Conservation (phyloP, 2,113 vertebrate species). For the Scortum barcoo region DNA sequence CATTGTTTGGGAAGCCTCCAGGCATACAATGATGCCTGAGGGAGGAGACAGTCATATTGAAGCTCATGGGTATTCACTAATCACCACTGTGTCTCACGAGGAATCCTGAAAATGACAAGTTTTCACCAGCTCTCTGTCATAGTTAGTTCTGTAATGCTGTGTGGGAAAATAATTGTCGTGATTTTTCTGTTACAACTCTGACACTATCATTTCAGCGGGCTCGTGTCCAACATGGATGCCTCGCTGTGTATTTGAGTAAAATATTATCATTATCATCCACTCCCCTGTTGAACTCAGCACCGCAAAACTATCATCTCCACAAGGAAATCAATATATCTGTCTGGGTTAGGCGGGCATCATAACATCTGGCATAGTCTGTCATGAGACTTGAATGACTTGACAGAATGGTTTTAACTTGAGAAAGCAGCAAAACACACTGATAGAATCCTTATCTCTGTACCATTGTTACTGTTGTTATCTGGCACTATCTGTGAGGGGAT, state of each 20-base stretch:
- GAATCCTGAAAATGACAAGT: slow-evolving; percentile 59
- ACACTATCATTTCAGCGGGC: slow-evolving; percentile 25
- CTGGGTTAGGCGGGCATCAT: slow-evolving; percentile 27
- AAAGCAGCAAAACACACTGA: slow-evolving; percentile 29
- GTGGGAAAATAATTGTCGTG: slow-evolving; percentile 59
- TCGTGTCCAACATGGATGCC: slow-evolving; percentile 39
- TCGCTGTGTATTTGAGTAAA: slow-evolving; percentile 29
- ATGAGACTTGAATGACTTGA: slow-evolving; percentile 19
- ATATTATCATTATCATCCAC: slow-evolving; percentile 36
- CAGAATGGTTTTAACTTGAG: slow-evolving; percentile 26
- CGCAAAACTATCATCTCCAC: slow-evolving; percentile 7
- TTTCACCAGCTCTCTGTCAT: slow-evolving; percentile 52
- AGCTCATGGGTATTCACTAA: slow-evolving; percentile 68
- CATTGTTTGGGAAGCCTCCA: slow-evolving; percentile 69
- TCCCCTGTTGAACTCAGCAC: slow-evolving; percentile 14
- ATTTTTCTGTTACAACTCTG: slow-evolving; percentile 36
- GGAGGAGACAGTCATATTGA: slow-evolving; percentile 62
- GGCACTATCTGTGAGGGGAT: slow-evolving; percentile 31
- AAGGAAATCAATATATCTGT: slow-evolving; percentile 54
- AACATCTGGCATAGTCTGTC: slow-evolving; percentile 22
- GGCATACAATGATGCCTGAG: slow-evolving; percentile 60
- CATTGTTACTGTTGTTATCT: slow-evolving; percentile 52
- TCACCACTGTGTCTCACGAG: slow-evolving; percentile 57
- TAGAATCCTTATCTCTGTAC: slow-evolving; percentile 45
- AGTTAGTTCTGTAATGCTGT: slow-evolving; percentile 21